Evolutionary conservation across 1,140 invertebrate species (phyloP).

Genomic region (Hyles vespertilio): DNA sequence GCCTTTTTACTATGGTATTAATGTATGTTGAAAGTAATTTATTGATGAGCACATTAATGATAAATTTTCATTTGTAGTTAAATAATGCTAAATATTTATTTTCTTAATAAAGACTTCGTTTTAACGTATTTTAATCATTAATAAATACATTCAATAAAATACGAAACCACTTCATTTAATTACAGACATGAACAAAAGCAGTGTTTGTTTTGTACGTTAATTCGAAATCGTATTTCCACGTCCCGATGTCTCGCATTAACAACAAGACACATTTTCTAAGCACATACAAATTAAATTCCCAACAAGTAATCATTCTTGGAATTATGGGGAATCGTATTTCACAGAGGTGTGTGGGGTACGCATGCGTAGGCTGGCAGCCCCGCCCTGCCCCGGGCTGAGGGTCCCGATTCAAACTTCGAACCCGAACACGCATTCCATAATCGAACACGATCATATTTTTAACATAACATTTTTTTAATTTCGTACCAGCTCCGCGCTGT

Average conservation of each 20-base stretch:
- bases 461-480: neutral
- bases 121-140: no score
- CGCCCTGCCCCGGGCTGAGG: slow-evolving; percentile 52
- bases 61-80: no score
- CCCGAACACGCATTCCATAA: slow-evolving; percentile 4
- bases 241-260: slow-evolving; percentile 1
- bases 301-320: slow-evolving; percentile 37
- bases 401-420: slow-evolving; percentile 5
- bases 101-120: no score
- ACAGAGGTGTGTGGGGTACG: slow-evolving; percentile 29
- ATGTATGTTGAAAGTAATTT: no score
- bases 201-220: neutral
- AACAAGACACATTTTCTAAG: slow-evolving; percentile 14
- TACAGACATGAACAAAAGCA: neutral
- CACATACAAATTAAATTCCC: slow-evolving; percentile 28
- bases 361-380: slow-evolving; percentile 49
- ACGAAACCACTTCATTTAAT: slow-evolving; percentile 3
- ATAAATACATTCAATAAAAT: neutral
- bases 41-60: no score
- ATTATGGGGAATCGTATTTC: slow-evolving; percentile 41
- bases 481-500: no score
- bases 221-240: neutral
- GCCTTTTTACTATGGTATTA: no score
- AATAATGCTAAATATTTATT: no score
- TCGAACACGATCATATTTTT: slow-evolving; percentile 9